Conservation (phyloP, 1,140 invertebrate genomes). For the Bombus soroeensis region DNA sequence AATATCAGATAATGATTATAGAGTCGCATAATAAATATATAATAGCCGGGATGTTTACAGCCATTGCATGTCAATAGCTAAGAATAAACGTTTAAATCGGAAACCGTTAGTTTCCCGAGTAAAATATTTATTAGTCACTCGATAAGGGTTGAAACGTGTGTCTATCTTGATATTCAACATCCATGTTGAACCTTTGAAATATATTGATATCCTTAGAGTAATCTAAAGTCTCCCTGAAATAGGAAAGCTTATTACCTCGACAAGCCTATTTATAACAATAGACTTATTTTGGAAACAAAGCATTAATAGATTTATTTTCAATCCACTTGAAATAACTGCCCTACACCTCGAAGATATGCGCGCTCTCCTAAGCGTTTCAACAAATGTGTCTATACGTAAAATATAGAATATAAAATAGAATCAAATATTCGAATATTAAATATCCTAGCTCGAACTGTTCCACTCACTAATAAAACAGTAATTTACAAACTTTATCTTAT, state of each 20-base stretch:
- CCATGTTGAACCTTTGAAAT: too few species aligned
- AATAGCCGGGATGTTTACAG: not conserved
- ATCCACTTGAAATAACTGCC: not conserved
- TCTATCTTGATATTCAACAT: not conserved
- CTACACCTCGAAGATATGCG: not conserved
- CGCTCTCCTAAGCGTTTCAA: not conserved
- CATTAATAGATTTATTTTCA: not conserved
- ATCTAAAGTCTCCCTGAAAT: not conserved
- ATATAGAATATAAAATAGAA: too few species aligned
- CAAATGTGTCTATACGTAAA: not conserved
- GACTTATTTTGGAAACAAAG: not conserved
- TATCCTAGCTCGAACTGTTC: too few species aligned
- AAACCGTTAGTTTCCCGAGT: not conserved
- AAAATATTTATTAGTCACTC: not conserved
- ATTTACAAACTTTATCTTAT: too few species aligned
- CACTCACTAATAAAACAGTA: too few species aligned
- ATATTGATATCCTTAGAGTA: not conserved
- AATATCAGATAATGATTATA: too few species aligned
- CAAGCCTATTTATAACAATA: not conserved
- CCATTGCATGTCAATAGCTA: not conserved
- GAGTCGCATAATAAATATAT: not conserved
- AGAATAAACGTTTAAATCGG: not conserved
- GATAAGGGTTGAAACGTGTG: not conserved
- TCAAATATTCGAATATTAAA: too few species aligned
- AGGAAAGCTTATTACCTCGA: not conserved